Evolutionary conservation across 2,888 invertebrate species (phyloP), one percentile per base, ranked within the genome.

Genomic region (Liopterus haemorrhoidalis): DNA sequence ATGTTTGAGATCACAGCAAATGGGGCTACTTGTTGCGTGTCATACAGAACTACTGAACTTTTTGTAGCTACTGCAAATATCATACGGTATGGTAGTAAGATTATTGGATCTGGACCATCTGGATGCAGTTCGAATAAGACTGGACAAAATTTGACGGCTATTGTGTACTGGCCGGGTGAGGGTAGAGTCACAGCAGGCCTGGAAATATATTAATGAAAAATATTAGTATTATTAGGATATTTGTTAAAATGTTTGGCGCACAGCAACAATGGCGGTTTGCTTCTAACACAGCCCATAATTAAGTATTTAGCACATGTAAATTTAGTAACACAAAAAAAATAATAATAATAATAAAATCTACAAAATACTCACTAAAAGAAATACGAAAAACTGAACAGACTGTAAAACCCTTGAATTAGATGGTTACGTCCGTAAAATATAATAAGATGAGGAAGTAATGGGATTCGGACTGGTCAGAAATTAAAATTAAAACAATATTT

Each of bases 51-150:
- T 21, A 99, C 81, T 18, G 88, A 82, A 57, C 85, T 84, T 55
- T 85, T 82, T 1, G 95, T 92, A 14, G 88, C 93, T 9, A 96
- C 83, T 1, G 96, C 96, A 64, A 94, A 88, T 44, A 99, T 71
- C 71, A 90, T 78, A 48, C 96, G 77, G 62, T 85, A 87, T 0
- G 83, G 82, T 28, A 86, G 65, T 8, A 77, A 66, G 50, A 84
- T 68, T 9, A 75, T 63, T 2, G 79, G 65, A 5, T 61, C 56
- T 2, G 78, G 75, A 8, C 78, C 78, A 37, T 64, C 64, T n/a
- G 69, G 61, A 3, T 77, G 72, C 11, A 83, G 66, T 56, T 79
- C 68, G 66, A 81, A 92, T 48, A 79, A 67, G 3, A 80, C 62
- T 2, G 94, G 93, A 55, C 85, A 85, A 71, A 88, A 94, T 54